Base-by-base conservation (phyloP, 2,797 vertebrate genomes). In the Enteromius thamalakanensis region DNA sequence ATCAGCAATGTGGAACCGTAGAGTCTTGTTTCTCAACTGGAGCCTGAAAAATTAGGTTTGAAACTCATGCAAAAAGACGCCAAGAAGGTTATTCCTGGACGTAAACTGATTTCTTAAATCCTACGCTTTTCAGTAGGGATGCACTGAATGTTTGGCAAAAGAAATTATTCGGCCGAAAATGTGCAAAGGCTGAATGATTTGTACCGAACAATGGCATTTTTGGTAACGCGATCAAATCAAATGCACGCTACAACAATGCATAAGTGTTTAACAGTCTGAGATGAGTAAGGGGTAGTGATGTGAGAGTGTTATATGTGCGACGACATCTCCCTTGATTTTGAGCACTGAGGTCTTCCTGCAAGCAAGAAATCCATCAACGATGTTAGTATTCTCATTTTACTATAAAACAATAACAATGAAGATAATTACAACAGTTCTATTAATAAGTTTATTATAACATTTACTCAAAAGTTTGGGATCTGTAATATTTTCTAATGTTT, bases 1-100 rank as follows among this genome's bases (percentile, higher is more conserved):
- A 86, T 71, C 86, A 90, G 87, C 78, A 85, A 70, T 80, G 60
- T 17, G 67, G 75, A 85, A 69, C 70, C 83, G 53, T 47, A 69
- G 62, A 51, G 32, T 60, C 21, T 4, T 72, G 74, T 82, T 76
- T 81, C 85, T 82, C 68, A 47, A 62, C 26, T 77, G 17, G 42
- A 58, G 49, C 53, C 65, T 80, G 58, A 70, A 79, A 64, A 84
- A 70, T 58, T 17, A 68, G 29, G 47, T 80, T 58, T 71, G 19
- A 83, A 68, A 53, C 53, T 81, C 62, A 4, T 51, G 21, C 23
- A 84, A 49, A 69, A 45, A 15, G 32, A 51, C 15, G 58, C 42
- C 84, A 86, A 69, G 67, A 81, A 67, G 53, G 37, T n/a, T 53
- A 74, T 53, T 42, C 42, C 82, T 64, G 19, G 15, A 77, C 8